Conservation (phyloP, 2,797 vertebrate species). For the Pterois miles region DNA sequence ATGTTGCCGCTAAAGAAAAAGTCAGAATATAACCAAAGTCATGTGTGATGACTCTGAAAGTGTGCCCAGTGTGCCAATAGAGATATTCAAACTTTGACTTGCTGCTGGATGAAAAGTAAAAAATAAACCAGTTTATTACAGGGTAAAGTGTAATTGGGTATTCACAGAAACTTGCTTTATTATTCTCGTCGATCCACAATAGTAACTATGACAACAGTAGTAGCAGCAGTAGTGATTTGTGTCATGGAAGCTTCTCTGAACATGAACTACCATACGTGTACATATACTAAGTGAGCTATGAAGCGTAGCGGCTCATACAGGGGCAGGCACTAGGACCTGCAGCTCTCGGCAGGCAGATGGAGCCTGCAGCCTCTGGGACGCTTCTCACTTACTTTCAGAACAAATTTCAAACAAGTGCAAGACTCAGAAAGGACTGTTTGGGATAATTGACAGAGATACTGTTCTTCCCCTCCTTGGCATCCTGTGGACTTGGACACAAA, state of each 20-base stretch:
- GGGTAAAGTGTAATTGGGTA: neutral
- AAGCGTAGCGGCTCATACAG: rapidly evolving
- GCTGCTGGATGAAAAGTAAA: neutral
- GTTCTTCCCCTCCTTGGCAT: constrained; percentile 50
- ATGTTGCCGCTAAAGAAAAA: neutral
- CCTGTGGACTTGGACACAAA: constrained; percentile 57
- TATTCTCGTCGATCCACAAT: neutral
- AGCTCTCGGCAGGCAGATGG: constrained; percentile 26
- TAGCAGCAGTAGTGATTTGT: neutral
- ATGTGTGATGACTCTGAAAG: too few species aligned
- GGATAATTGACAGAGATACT: constrained; percentile 63
- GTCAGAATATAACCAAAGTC: neutral
- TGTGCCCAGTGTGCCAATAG: neutral
- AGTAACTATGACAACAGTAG: neutral
- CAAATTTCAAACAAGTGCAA: constrained; percentile 84
- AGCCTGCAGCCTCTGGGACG: constrained; percentile 63
- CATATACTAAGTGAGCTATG: neutral
- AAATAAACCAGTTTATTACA: neutral
- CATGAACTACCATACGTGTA: neutral
- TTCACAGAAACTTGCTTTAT: neutral
- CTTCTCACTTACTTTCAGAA: constrained; percentile 77
- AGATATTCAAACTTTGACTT: neutral
- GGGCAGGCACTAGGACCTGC: constrained; percentile 85
- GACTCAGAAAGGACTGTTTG: constrained; percentile 64
- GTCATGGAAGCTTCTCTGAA: neutral